phyloP scores from a whole-genome alignment of 2,888 invertebrate species.

The Monochamus alternatus region DNA sequence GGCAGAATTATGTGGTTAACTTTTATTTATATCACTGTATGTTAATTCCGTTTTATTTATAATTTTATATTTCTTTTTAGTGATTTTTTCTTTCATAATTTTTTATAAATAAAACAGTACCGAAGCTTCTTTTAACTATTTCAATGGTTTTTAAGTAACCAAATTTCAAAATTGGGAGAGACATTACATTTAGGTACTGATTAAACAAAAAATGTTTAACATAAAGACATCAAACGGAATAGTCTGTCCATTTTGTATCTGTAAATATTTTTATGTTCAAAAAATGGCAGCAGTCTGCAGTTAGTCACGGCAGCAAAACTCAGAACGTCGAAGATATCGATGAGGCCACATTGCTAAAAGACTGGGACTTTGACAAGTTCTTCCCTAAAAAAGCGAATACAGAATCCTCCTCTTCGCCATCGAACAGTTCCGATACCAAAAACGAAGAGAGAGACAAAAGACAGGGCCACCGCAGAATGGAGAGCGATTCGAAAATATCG shows the following conservation, averaged over 20 bases:
- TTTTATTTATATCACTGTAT: too few species aligned
- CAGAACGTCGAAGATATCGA: constrained; percentile 73
- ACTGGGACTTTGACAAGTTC: constrained; percentile 91
- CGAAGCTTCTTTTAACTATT: too few species aligned
- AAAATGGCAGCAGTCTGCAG: constrained; percentile 70
- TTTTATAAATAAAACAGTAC: too few species aligned
- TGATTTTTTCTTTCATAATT: too few species aligned
- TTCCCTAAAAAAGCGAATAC: constrained; percentile 73
- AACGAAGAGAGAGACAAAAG: constrained; percentile 65
- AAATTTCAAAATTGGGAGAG: too few species aligned
- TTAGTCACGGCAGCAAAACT: constrained; percentile 68
- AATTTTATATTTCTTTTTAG: background rate
- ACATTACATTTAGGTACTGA: too few species aligned
- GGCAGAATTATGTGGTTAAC: too few species aligned
- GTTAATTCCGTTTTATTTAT: background rate
- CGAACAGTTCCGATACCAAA: constrained; percentile 64
- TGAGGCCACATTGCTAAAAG: constrained; percentile 86
- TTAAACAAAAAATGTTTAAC: background rate
- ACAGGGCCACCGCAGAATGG: constrained; percentile 79
- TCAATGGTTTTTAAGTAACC: too few species aligned
- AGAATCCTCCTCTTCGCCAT: constrained; percentile 61
- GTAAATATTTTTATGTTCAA: constrained; percentile 52
- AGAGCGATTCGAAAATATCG: constrained; percentile 80
- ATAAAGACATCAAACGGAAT: constrained; percentile 20
- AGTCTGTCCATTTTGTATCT: constrained; percentile 28